A percentile compares a stretch with the other conserved stretches of the same genome.
Conservation (phyloP, 1,140 invertebrate genomes). For the Drosophila subpulchrella region DNA sequence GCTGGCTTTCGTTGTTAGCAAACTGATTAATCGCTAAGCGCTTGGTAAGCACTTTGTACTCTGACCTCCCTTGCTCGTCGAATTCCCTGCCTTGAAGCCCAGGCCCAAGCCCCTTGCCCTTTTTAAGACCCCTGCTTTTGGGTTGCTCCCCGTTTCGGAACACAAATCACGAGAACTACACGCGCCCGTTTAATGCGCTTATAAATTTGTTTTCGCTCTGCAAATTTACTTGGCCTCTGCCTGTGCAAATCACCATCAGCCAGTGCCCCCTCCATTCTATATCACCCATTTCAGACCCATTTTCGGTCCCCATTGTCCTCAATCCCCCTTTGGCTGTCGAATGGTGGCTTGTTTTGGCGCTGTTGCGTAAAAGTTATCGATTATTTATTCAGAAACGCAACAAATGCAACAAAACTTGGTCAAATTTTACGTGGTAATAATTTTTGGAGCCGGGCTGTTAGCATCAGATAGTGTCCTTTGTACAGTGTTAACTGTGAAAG, state of each 20-base stretch:
- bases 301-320: constrained; percentile 12
- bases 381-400: constrained; percentile 76
- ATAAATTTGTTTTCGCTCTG: constrained; percentile 76
- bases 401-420: constrained; percentile 61
- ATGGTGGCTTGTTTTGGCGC: constrained; percentile 61
- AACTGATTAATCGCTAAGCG: constrained; percentile 81
- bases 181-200: constrained; percentile 75
- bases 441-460: constrained; percentile 28
- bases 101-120: not conserved
- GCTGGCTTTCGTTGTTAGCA: constrained; percentile 54
- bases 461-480: constrained; percentile 35
- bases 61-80: constrained; percentile 49
- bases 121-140: constrained; percentile 15
- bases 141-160: constrained; percentile 2
- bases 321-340: constrained; percentile 28
- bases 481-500: constrained; percentile 37
- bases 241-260: constrained; percentile 9
- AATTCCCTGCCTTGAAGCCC: constrained; percentile 7
- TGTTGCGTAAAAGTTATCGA: constrained; percentile 73
- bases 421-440: constrained; percentile 54
- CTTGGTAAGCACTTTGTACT: constrained; percentile 76
- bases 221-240: constrained; percentile 64
- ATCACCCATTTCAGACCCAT: constrained; percentile 2
- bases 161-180: constrained; percentile 77
- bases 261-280: not conserved